phyloP scores from a whole-genome alignment of 2,113 vertebrate species.

The Serilophus lunatus region DNA sequence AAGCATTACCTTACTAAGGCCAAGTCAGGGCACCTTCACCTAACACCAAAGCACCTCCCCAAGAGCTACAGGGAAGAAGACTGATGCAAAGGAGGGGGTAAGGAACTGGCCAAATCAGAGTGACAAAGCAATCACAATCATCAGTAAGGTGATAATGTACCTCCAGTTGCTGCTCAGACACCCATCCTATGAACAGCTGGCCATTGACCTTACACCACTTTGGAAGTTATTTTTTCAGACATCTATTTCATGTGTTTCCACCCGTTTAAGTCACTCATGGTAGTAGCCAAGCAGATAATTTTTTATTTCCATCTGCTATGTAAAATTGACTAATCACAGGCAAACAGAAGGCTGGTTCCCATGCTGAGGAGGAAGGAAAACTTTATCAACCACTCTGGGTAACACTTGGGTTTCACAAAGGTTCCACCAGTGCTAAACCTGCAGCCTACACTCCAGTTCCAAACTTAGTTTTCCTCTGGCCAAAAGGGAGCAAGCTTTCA shows the following conservation, averaged over 20 bases:
- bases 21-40: not conserved
- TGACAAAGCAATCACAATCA: rapidly evolving
- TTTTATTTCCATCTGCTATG: not conserved
- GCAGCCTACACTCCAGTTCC: not conserved
- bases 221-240: not conserved
- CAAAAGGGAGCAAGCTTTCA: not conserved
- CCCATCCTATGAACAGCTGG: not conserved
- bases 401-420: not conserved
- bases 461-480: not conserved
- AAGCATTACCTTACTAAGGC: not conserved
- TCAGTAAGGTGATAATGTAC: not conserved
- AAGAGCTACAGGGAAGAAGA: not conserved
- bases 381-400: not conserved
- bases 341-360: not conserved
- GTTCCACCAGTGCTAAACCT: not conserved
- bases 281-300: not conserved
- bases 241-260: not conserved
- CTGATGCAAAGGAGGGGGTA: not conserved
- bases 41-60: not conserved
- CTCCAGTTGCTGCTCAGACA: not conserved
- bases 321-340: conserved; percentile 10
- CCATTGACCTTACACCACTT: not conserved
- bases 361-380: not conserved
- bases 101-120: not conserved
- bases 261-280: not conserved